Base-by-base conservation (phyloP, 2,797 vertebrate species). In the Chromis chromis region DNA sequence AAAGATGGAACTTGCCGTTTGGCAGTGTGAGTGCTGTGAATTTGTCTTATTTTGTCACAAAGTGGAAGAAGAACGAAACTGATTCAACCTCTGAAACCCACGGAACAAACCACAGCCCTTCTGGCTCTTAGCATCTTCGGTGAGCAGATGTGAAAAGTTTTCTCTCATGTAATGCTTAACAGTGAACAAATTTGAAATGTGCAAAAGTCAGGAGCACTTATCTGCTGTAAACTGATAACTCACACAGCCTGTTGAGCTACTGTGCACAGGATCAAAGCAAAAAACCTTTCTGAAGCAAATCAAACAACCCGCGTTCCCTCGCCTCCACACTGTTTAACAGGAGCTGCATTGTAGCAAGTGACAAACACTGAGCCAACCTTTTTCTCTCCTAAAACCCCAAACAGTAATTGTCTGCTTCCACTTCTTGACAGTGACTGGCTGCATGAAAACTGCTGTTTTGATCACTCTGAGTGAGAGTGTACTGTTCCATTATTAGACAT, bases 401-500 rank as follows among this genome's bases (percentile, higher is more conserved):
- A 83, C 76, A 70, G 40, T 69, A 69, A 48, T 74, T 62, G 44
- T 68, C 62, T 75, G 36, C 54, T 44, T 76, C 54, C 24, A 24
- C 17, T 52, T 72, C 28, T 57, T 28, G 48, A 74, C 60, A 8
- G 50, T 2, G 54, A 50, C 36, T 17, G 62, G 21, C 19, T 42
- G 44, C 22, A 46, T 76, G 40, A 72, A 72, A 62, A 48, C 70
- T 36, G 50, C 39, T 84, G 68, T 78, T 70, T 72, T 72, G 42
- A 78, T 82, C 49, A 21, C 36, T 60, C 36, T 0, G 17, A 40
- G 36, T 40, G 61, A 60, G 61, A 75, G 48, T 68, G 17, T n/a
- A 19, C 24, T 44, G 5, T 79, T 74, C 65, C 65, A n/a, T 81
- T 78, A 84, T 68, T 70, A 67, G 31, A 73, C 81, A 88, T 87